Percentiles rank a stretch among this genome's conserved stretches.
These are phyloP conservation scores for Lacanobia oleracea DNA, from an alignment of 2,888 invertebrate species.

Conservation along the genomic window DNA sequence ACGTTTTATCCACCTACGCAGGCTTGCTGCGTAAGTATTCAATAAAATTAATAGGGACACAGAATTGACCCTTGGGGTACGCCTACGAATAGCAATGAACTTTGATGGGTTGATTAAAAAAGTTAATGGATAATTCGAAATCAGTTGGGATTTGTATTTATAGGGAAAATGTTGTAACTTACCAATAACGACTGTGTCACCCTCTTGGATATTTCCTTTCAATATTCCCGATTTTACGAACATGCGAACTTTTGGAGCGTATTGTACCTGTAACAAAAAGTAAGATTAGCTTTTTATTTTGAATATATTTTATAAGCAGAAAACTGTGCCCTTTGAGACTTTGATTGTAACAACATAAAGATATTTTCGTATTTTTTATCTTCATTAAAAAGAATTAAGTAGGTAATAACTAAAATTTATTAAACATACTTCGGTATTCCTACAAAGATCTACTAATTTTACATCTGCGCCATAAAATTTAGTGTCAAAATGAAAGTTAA, in stretches of 20 bases:
- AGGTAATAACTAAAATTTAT: too few relatives aligned
- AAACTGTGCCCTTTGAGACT: too few relatives aligned
- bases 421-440: too few relatives aligned
- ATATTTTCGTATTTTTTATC: too few relatives aligned
- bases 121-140: slow-evolving; percentile 33
- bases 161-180: slow-evolving; percentile 47
- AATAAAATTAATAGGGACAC: slow-evolving; percentile 35
- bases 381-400: too few relatives aligned
- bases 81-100: slow-evolving; percentile 34
- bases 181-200: slow-evolving; percentile 83
- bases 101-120: slow-evolving; percentile 42
- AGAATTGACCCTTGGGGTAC: slow-evolving; percentile 48
- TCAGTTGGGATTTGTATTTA: slow-evolving; percentile 18
- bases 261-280: slow-evolving; percentile 93
- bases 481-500: too few relatives aligned
- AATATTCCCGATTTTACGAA: slow-evolving; percentile 81
- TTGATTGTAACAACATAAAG: too few relatives aligned
- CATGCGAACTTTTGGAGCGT: slow-evolving; percentile 96
- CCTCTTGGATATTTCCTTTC: slow-evolving; percentile 80
- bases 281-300: slow-evolving; percentile 4
- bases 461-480: too few relatives aligned
- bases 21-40: slow-evolving; percentile 34
- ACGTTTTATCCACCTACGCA: slow-evolving; percentile 17
- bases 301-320: background rate
- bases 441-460: too few relatives aligned